These are phyloP conservation scores for Nemotelus nigrinus DNA, from an alignment of 2,888 invertebrate species.

Conservation along the genomic window DNA sequence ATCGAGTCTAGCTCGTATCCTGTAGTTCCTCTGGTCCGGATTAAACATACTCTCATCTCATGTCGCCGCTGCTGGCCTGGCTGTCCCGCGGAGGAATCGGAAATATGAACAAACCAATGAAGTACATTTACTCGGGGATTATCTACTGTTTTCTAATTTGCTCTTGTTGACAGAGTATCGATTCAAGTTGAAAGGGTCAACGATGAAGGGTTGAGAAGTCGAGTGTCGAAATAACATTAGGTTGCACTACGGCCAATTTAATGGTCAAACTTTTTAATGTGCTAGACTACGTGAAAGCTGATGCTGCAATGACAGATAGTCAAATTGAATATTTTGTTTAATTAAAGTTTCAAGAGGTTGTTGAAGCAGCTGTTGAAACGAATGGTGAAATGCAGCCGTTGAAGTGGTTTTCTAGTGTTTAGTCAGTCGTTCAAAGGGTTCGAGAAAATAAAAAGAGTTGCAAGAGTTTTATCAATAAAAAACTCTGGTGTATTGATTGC, in stretches of 20 bases:
- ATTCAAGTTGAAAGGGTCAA: slow-evolving; percentile 20
- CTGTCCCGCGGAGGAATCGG: not conserved
- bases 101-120: slow-evolving; percentile 13
- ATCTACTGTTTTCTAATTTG: slow-evolving; percentile 26
- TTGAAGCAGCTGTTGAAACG: too few relatives aligned
- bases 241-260: slow-evolving; percentile 25
- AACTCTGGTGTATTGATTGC: too few relatives aligned
- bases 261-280: slow-evolving; percentile 12
- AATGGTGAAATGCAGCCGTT: too few relatives aligned
- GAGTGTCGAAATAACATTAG: slow-evolving; percentile 8
- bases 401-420: too few relatives aligned
- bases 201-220: slow-evolving; percentile 8
- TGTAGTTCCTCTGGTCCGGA: not conserved
- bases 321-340: too few relatives aligned
- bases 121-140: slow-evolving; percentile 30
- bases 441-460: too few relatives aligned
- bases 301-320: too few relatives aligned
- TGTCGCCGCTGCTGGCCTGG: not conserved
- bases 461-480: too few relatives aligned
- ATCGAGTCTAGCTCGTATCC: not conserved
- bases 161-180: slow-evolving; percentile 17
- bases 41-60: not conserved
- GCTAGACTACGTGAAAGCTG: too few relatives aligned
- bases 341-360: too few relatives aligned
- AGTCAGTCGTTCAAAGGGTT: too few relatives aligned